These are phyloP conservation scores for Deilephila porcellus DNA, from an alignment of 2,888 invertebrate genomes.

Conservation along the genomic window DNA sequence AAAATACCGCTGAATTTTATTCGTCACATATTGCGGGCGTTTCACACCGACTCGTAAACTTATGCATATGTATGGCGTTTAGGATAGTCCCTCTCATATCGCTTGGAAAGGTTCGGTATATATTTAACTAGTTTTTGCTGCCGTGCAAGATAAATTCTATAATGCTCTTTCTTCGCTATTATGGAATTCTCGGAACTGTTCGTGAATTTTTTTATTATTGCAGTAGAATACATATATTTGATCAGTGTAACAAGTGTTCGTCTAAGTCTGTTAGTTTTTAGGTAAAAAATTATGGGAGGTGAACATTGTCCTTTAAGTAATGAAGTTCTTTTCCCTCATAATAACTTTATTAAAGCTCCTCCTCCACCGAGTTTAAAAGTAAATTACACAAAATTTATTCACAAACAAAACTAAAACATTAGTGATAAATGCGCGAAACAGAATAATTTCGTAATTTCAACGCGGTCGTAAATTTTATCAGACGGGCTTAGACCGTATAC, in stretches of 20 bases:
- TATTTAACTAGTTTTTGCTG: slow-evolving; percentile 12
- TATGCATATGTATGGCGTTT: slow-evolving; percentile 11
- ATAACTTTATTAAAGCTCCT: background rate
- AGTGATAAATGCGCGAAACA: slow-evolving; percentile 12
- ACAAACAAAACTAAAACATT: slow-evolving; percentile 4
- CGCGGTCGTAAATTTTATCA: slow-evolving; percentile 21
- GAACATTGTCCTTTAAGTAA: no score
- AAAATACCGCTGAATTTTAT: slow-evolving; percentile 19
- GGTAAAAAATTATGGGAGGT: no score
- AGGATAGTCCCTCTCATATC: background rate
- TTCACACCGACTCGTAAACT: slow-evolving; percentile 1
- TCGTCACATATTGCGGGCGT: slow-evolving; percentile 20
- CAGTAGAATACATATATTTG: background rate
- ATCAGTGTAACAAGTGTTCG: background rate
- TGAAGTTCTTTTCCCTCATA: background rate
- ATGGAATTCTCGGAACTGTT: no score
- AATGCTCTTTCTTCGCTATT: background rate
- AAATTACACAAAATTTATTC: background rate
- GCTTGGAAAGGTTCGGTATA: background rate
- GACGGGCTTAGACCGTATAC: slow-evolving; percentile 2
- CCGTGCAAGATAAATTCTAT: background rate
- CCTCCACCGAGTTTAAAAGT: background rate
- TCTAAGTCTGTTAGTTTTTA: no score
- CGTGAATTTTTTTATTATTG: no score
- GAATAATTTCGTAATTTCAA: slow-evolving; percentile 27